phyloP scores from a whole-genome alignment of 2,888 invertebrate species.

The Ochropacha duplaris region DNA sequence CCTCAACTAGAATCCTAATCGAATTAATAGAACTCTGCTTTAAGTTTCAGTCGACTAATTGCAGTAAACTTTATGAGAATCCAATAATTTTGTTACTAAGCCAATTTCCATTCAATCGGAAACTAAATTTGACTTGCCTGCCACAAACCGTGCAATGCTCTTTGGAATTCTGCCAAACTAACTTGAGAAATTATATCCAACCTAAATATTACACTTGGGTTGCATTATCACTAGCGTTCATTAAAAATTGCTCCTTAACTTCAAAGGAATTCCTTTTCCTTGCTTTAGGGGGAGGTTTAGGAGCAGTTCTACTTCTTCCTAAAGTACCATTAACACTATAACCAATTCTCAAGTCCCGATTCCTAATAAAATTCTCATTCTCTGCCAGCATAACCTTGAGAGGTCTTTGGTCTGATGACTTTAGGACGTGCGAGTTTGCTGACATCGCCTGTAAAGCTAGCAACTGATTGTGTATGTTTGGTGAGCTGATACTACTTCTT shows the following conservation, averaged over 20 bases:
- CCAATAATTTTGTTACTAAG: background rate
- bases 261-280: constrained; percentile 87
- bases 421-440: constrained; percentile 48
- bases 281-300: constrained; percentile 90
- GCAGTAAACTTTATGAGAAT: background rate
- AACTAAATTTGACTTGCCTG: background rate
- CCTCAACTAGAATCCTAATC: background rate
- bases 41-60: background rate
- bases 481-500: constrained; percentile 79
- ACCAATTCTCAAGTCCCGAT: constrained; percentile 54
- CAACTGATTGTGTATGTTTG: constrained; percentile 78
- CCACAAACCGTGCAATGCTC: background rate
- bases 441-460: constrained; percentile 64
- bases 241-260: constrained; percentile 88
- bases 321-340: constrained; percentile 65
- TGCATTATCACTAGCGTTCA: constrained; percentile 92
- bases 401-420: constrained; percentile 60
- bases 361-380: constrained; percentile 56
- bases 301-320: constrained; percentile 82
- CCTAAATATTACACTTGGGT: constrained; percentile 87
- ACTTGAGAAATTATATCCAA: constrained; percentile 1
- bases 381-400: constrained; percentile 65
- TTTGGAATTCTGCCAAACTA: background rate
- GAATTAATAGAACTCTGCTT: background rate
- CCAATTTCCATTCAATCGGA: background rate